These are phyloP conservation scores for Eidolon dupreanum DNA, from an alignment of 2,797 vertebrate genomes.

Conservation along the genomic window DNA sequence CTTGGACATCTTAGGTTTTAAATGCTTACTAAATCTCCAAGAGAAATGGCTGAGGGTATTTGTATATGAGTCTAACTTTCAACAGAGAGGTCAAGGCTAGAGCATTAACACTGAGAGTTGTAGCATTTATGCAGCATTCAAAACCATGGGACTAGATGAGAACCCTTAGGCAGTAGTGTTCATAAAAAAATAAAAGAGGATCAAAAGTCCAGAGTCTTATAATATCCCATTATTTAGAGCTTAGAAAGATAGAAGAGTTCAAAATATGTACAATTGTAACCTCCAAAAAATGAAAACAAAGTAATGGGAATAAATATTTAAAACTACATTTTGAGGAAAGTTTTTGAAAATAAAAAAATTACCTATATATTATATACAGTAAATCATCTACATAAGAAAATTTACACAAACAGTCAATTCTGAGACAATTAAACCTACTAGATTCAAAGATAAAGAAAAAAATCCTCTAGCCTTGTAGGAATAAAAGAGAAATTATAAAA, in stretches of 20 bases:
- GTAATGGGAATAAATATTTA: neutral
- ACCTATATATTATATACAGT: neutral
- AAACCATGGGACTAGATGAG: neutral
- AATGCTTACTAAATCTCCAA: neutral
- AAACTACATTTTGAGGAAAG: neutral
- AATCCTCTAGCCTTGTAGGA: neutral
- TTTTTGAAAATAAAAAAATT: neutral
- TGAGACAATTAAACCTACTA: neutral
- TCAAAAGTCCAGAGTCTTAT: neutral
- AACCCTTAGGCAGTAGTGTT: neutral
- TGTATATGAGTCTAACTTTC: neutral
- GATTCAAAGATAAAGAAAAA: neutral
- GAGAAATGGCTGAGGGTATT: neutral
- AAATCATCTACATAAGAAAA: neutral
- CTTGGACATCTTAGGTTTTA: neutral
- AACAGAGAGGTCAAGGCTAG: neutral
- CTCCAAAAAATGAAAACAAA: neutral
- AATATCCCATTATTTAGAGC: neutral
- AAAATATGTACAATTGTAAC: neutral
- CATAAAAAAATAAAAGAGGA: neutral
- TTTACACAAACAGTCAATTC: neutral
- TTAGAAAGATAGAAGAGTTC: neutral
- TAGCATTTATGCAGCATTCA: neutral
- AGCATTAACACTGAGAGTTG: neutral
- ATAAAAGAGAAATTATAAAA: neutral